phyloP scores from a whole-genome alignment of 2,797 vertebrate genomes.

The Neostethus bicornis region DNA sequence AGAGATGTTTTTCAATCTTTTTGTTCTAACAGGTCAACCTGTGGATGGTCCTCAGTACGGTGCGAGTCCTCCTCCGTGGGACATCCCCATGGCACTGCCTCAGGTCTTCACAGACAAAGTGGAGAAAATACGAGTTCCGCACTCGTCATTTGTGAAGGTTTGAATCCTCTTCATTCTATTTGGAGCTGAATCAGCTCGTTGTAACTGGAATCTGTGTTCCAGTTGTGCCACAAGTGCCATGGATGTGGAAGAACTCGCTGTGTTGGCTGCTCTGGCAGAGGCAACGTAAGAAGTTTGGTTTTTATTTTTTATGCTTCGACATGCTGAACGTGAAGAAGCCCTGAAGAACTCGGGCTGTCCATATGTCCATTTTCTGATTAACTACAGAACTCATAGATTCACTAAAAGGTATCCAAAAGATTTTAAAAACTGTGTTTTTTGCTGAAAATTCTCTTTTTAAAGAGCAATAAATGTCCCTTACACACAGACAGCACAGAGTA shows the following conservation, averaged over 20 bases:
- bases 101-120: slow-evolving; percentile 73
- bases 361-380: no score
- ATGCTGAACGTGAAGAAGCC: no score
- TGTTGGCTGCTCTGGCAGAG: slow-evolving; percentile 62
- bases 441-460: no score
- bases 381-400: no score
- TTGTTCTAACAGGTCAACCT: slow-evolving; percentile 67
- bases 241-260: slow-evolving; percentile 78
- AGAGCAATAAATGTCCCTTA: no score
- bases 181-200: background rate
- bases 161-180: background rate
- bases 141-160: slow-evolving; percentile 84
- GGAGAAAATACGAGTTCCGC: slow-evolving; percentile 78
- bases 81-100: slow-evolving; percentile 74
- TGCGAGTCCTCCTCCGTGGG: slow-evolving; percentile 79
- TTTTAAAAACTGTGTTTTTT: no score
- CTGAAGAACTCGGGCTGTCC: no score
- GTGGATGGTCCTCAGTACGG: slow-evolving; percentile 81
- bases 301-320: background rate
- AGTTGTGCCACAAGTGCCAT: slow-evolving; percentile 78
- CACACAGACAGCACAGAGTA: no score
- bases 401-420: no score
- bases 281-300: slow-evolving; percentile 63
- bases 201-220: slow-evolving; percentile 24
- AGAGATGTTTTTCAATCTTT: no score